phyloP scores from a whole-genome alignment of 1,140 invertebrate genomes.

The Streblospio benedicti region DNA sequence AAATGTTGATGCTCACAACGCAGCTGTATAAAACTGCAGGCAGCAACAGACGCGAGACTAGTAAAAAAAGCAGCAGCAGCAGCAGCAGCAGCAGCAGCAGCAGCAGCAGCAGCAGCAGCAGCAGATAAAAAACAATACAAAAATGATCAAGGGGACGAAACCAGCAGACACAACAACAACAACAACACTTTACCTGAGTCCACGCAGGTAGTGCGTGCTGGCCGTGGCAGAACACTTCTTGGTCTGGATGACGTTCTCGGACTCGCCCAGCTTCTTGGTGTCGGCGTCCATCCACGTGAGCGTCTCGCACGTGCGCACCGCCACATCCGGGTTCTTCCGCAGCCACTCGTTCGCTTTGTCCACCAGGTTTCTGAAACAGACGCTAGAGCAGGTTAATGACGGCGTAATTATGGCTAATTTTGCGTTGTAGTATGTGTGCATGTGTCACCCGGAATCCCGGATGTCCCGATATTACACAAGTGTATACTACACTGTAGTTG shows the following conservation, averaged over 20 bases:
- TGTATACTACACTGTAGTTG: too few species aligned
- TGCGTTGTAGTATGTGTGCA: too few species aligned
- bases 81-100: not conserved
- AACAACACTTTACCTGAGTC: slow-evolving; percentile 5
- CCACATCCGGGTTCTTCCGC: slow-evolving; percentile 6
- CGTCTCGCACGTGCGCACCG: slow-evolving; percentile 8
- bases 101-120: not conserved
- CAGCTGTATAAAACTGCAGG: not conserved
- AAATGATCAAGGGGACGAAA: too few species aligned
- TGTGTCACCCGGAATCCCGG: too few species aligned
- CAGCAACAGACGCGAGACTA: not conserved
- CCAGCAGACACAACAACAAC: too few species aligned
- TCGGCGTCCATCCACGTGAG: slow-evolving; percentile 10
- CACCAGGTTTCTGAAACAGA: slow-evolving; percentile 9
- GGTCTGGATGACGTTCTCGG: slow-evolving; percentile 6
- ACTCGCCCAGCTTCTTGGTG: not conserved
- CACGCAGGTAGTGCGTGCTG: slow-evolving; percentile 1
- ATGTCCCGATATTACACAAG: too few species aligned
- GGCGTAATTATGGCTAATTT: too few species aligned
- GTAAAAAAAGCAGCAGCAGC: not conserved
- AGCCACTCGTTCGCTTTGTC: slow-evolving; percentile 15
- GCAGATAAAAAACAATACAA: too few species aligned
- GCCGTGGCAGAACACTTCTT: slow-evolving; percentile 4
- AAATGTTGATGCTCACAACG: too few species aligned
- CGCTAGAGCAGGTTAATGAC: too few species aligned